A percentile compares a stretch with the other conserved stretches of the same genome.
These are phyloP conservation scores for Megamerina dolium DNA, from an alignment of 2,888 invertebrate genomes.

Conservation along the genomic window DNA sequence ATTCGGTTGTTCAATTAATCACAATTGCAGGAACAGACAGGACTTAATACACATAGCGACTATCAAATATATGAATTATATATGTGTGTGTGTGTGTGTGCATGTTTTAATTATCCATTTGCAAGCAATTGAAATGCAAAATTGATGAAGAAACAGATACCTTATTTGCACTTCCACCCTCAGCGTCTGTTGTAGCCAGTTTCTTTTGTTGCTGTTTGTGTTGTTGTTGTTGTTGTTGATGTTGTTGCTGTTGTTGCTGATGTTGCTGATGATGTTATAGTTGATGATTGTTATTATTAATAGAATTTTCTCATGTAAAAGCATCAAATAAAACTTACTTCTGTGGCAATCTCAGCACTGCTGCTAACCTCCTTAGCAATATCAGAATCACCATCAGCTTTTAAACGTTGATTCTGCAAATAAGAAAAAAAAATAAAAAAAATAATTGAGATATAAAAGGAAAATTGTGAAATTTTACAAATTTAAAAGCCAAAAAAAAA, in stretches of 20 bases:
- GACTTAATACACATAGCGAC: too few species aligned
- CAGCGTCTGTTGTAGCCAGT: conserved; percentile 15
- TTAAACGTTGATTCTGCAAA: conserved; percentile 45
- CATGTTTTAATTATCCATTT: conserved; percentile 15
- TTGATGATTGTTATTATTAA: conserved; percentile 19
- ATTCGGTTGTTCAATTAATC: background rate
- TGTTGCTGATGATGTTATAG: conserved; percentile 7
- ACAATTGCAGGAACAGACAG: background rate
- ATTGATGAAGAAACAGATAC: conserved; percentile 16
- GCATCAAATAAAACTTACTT: too few species aligned
- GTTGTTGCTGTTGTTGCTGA: conserved; percentile 19
- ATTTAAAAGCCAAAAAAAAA: too few species aligned
- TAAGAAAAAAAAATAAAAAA: conserved; percentile 5
- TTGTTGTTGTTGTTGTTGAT: conserved; percentile 13
- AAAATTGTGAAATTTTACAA: too few species aligned
- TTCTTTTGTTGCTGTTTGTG: conserved; percentile 24
- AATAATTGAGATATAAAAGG: too few species aligned
- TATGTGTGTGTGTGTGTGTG: too few species aligned
- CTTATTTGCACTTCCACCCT: conserved; percentile 26
- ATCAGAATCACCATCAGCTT: conserved; percentile 41
- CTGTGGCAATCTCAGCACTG: conserved; percentile 19
- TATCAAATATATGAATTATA: too few species aligned
- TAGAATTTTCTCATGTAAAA: too few species aligned
- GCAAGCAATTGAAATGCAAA: conserved; percentile 18
- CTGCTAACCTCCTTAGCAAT: conserved; percentile 32